Base-by-base conservation (phyloP, 2,797 vertebrate genomes). In the Coranthus polyacanthus region DNA sequence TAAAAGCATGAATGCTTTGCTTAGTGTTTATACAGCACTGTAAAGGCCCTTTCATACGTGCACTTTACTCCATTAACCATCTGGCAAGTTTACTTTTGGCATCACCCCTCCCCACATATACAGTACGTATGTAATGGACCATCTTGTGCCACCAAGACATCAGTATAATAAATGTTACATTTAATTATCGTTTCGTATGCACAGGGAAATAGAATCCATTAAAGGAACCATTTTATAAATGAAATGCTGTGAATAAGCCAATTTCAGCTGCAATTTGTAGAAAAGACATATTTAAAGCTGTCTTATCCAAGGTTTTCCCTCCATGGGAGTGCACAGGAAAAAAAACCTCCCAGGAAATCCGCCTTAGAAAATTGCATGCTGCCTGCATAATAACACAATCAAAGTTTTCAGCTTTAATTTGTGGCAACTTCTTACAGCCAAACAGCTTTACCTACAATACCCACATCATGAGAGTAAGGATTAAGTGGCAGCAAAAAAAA, bases 11-110 rank as follows among this genome's bases (percentile, higher is more conserved):
- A 44, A 10, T 37, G n/a, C 36, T 34, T 72, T 58, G 29, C 16
- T 66, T 26, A 2, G 41, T 71, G 64, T 72, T 55, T 68, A 60
- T 67, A 65, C 39, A 59, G 44, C 24, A 12, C 66, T 41, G 20
- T 76, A 65, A 80, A 83, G 45, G n/a, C 50, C 9, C 39, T 58
- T 72, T 68, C 54, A 65, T 42, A 52, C 26, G 24, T 65, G 26
- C 42, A 29, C 16, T 65, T 44, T 15, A 42, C 55, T 78, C 49
- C n/a, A 29, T 65, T 72, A 78, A 77, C 47, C 24, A 51, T 60
- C 52, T 65, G 57, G 58, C 13, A 58, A 37, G 47, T 52, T 20
- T 44, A 43, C 20, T 44, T 29, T 32, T 52, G 24, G 56, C 32
- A 44, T 20, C 15, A 11, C 37, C 21, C 38, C 39, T 21, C 39